Conservation (phyloP, 2,888 invertebrate genomes). For the Aleiodes leptofemur region DNA sequence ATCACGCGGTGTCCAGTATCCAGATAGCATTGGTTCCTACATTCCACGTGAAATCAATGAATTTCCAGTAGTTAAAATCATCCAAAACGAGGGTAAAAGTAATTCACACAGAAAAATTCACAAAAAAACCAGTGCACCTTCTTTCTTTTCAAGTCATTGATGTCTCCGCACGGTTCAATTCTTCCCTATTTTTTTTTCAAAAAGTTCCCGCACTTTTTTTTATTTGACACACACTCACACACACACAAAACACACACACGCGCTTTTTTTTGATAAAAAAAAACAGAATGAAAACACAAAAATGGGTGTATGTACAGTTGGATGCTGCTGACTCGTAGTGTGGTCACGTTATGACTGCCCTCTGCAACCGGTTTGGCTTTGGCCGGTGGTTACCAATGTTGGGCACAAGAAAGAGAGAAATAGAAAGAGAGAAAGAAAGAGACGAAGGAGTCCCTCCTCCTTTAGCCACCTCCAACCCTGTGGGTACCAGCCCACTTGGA, state of each 20-base stretch:
- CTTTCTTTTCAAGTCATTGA: no score
- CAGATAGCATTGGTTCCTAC: no score
- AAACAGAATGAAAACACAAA: slow-evolving; percentile 14
- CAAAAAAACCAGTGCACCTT: no score
- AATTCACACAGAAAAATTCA: no score
- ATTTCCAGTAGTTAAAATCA: no score
- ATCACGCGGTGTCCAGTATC: no score
- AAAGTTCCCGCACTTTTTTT: not conserved
- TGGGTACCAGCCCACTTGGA: slow-evolving; percentile 75
- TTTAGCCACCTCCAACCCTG: slow-evolving; percentile 73
- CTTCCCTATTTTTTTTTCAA: not conserved
- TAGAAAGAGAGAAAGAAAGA: slow-evolving; percentile 52
- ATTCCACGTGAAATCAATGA: no score
- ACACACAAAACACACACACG: not conserved
- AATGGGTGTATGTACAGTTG: slow-evolving; percentile 30
- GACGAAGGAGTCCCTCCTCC: slow-evolving; percentile 73
- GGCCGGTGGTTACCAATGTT: slow-evolving; percentile 29
- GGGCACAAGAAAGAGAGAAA: not conserved
- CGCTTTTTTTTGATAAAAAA: no score
- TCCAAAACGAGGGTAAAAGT: no score
- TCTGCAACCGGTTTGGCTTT: slow-evolving; percentile 50
- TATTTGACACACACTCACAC: not conserved
- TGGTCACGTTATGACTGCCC: slow-evolving; percentile 74
- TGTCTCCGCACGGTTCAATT: not conserved
- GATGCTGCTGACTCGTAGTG: slow-evolving; percentile 65